phyloP scores from a whole-genome alignment of 2,888 invertebrate species.

The Drosophila meridionalis region DNA sequence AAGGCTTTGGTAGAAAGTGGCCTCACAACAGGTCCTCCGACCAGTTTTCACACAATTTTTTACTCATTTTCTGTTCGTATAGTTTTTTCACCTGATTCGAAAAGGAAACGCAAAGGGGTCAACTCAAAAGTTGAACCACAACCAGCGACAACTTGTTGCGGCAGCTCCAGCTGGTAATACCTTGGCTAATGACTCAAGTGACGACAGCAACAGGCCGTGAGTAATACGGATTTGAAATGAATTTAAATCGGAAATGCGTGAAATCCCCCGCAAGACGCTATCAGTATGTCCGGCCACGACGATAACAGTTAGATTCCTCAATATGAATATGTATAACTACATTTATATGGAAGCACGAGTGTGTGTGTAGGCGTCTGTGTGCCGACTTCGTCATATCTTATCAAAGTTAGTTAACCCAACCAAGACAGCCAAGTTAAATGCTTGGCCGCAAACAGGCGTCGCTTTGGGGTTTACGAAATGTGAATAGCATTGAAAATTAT shows the following conservation, averaged over 20 bases:
- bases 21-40: constrained; percentile 59
- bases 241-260: constrained; percentile 62
- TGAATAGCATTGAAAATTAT: constrained; percentile 42
- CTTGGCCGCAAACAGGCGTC: constrained; percentile 15
- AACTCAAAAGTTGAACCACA: constrained; percentile 51
- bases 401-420: constrained; percentile 68
- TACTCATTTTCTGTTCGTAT: constrained; percentile 55
- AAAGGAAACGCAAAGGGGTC: constrained; percentile 72
- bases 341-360: constrained; percentile 4
- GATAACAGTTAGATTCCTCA: constrained; percentile 17
- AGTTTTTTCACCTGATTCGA: constrained; percentile 66
- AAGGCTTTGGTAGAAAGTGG: constrained; percentile 67
- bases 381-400: constrained; percentile 62
- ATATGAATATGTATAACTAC: constrained; percentile 4
- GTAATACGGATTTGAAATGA: constrained; percentile 45
- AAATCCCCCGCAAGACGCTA: constrained; percentile 60
- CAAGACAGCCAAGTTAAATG: constrained; percentile 42
- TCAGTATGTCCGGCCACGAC: constrained; percentile 54
- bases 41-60: constrained; percentile 68
- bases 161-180: constrained; percentile 31
- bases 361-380: constrained; percentile 51
- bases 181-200: constrained; percentile 58
- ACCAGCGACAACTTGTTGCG: constrained; percentile 51
- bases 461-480: constrained; percentile 24
- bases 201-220: constrained; percentile 44